These are phyloP conservation scores for Aegypius monachus DNA, from an alignment of 2,113 vertebrate genomes.

Conservation along the genomic window DNA sequence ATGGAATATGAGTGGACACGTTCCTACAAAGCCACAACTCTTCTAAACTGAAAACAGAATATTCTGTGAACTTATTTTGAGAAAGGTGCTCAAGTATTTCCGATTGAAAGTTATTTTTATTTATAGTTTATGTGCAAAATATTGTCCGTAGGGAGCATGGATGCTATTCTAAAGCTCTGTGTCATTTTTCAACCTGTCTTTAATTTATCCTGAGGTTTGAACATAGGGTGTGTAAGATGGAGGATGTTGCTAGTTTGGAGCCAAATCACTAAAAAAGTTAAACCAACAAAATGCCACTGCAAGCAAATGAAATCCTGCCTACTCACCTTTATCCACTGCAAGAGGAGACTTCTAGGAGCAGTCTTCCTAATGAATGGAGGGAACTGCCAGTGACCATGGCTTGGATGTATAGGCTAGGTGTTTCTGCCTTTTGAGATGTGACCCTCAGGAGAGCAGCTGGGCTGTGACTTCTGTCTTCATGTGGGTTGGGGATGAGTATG, in stretches of 20 bases:
- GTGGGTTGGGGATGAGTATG: background rate
- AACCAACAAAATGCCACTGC: background rate
- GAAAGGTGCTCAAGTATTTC: background rate
- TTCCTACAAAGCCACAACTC: constrained; percentile 16
- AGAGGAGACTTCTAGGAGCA: background rate
- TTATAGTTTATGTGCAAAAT: background rate
- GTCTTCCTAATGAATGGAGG: background rate
- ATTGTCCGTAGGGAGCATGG: background rate
- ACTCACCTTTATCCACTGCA: background rate
- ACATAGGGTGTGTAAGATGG: background rate
- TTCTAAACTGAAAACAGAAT: constrained; percentile 19
- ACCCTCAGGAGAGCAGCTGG: background rate
- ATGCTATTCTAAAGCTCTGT: background rate
- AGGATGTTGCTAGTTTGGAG: background rate
- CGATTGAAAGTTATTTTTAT: background rate
- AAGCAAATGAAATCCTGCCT: background rate
- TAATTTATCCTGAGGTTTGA: background rate
- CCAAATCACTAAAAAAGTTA: background rate
- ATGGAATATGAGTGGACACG: background rate
- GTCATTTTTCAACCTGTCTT: background rate
- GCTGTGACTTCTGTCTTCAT: background rate
- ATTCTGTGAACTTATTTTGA: background rate
- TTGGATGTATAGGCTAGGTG: too few species aligned
- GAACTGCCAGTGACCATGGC: background rate
- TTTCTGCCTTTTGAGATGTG: background rate